Conservation (phyloP, 2,113 vertebrate species). For the Catharus minimus region DNA sequence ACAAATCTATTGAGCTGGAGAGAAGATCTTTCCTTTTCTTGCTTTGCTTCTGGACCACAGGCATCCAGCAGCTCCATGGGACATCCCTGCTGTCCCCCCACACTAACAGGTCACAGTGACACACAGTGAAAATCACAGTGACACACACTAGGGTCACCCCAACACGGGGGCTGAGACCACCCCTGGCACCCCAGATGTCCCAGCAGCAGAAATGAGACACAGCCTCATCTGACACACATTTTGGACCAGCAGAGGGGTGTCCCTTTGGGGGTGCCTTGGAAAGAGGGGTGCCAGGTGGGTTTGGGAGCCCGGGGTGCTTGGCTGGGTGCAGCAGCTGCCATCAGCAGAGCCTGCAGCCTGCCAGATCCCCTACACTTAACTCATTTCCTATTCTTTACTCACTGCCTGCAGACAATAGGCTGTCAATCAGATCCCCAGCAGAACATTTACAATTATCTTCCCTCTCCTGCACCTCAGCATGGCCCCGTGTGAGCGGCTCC, state of each 20-base stretch:
- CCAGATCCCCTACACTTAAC: conserved; percentile 20
- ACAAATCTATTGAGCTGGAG: background rate
- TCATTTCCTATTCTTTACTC: conserved; percentile 23
- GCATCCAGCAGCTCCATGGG: background rate
- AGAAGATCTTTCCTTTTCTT: background rate
- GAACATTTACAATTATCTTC: conserved; percentile 37
- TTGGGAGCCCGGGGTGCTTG: background rate
- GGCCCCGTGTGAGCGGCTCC: background rate
- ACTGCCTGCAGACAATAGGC: conserved; percentile 53
- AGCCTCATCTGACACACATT: background rate
- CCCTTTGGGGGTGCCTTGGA: background rate
- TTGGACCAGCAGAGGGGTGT: rapidly evolving
- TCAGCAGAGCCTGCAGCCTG: background rate
- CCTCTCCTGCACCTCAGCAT: background rate
- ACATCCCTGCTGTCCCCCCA: background rate
- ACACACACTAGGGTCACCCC: background rate
- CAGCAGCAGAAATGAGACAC: background rate
- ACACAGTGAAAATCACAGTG: rapidly evolving
- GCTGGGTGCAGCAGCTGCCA: background rate
- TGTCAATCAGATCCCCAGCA: conserved; percentile 50
- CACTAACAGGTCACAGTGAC: rapidly evolving
- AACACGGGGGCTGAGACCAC: background rate
- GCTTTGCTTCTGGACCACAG: background rate
- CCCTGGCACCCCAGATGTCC: too few species aligned
- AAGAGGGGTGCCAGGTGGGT: background rate